These are phyloP conservation scores for Aleiodes sp. DNA, from an alignment of 1,140 invertebrate species.

Conservation along the genomic window DNA sequence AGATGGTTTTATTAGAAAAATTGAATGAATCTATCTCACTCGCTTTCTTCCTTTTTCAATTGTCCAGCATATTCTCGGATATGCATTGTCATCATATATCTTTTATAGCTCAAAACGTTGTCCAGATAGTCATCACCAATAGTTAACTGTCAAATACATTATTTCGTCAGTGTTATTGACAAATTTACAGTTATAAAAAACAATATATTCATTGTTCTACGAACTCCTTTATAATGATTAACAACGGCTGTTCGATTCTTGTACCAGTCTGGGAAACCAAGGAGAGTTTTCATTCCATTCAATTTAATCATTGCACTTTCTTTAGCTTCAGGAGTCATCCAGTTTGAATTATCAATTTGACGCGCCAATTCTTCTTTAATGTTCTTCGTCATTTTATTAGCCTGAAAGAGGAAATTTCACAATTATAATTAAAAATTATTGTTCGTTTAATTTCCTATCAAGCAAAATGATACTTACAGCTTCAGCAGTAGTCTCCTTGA, in stretches of 20 bases:
- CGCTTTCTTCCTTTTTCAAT: neutral
- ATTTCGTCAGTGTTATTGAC: neutral
- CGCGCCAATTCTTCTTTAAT: constrained; percentile 5
- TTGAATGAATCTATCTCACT: no score
- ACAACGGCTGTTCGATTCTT: constrained; percentile 22
- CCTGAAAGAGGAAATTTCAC: neutral
- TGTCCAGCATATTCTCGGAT: neutral
- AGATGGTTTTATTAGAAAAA: neutral
- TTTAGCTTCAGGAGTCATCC: constrained; percentile 73
- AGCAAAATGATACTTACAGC: neutral
- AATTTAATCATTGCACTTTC: constrained; percentile 69
- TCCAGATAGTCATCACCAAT: constrained; percentile 38
- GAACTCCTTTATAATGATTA: constrained; percentile 33
- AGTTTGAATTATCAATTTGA: constrained; percentile 48
- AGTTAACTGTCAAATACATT: no score
- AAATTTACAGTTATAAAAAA: neutral
- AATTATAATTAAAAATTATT: neutral
- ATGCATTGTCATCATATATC: neutral
- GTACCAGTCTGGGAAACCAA: constrained; percentile 70
- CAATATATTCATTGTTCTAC: neutral
- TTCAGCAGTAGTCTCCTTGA: neutral
- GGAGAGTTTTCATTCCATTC: constrained; percentile 68
- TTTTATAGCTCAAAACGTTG: constrained; percentile 36
- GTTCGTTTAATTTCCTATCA: no score
- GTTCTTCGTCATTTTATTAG: constrained; percentile 12